Evolutionary conservation across 2,113 vertebrate species (phyloP).

Genomic region (Zosterops japonicus): DNA sequence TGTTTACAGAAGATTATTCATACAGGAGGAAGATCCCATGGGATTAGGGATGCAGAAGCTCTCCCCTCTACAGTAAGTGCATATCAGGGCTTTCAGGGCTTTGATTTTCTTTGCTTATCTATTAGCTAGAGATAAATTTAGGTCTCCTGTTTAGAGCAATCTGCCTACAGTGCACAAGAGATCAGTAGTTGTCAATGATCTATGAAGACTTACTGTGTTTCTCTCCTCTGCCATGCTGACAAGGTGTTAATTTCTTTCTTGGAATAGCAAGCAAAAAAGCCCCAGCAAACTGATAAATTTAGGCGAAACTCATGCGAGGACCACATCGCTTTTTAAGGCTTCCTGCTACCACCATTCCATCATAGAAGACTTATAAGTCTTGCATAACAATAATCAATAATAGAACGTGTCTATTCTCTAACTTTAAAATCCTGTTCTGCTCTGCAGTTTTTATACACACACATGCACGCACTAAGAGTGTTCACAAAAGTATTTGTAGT

Average conservation of each 20-base stretch:
- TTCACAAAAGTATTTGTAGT: slow-evolving; percentile 2
- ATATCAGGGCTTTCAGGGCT: background rate
- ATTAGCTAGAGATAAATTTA: slow-evolving; percentile 33
- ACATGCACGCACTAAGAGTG: background rate
- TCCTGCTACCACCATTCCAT: background rate
- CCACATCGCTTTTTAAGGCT: slow-evolving; percentile 32
- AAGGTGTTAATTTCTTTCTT: slow-evolving; percentile 54
- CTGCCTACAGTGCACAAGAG: slow-evolving; percentile 26
- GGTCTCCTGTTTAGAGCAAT: slow-evolving; percentile 52
- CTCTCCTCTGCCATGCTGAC: slow-evolving; percentile 41
- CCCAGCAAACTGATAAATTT: slow-evolving; percentile 3
- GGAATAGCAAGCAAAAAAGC: slow-evolving; percentile 7
- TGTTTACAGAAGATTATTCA: background rate
- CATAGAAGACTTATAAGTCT: slow-evolving; percentile 7
- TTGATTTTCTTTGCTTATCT: slow-evolving; percentile 32
- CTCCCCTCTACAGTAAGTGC: background rate
- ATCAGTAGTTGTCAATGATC: slow-evolving; percentile 56
- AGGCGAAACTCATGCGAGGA: background rate
- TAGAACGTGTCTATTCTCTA: background rate
- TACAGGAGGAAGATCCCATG: background rate
- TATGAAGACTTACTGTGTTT: slow-evolving; percentile 56
- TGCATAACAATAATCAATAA: slow-evolving; percentile 51
- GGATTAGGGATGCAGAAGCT: background rate
- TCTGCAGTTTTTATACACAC: background rate
- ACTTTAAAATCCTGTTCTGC: background rate